Percentiles rank a stretch among this genome's conserved stretches.
Evolutionary conservation across 2,113 vertebrate genomes (phyloP).

Genomic region (Dicaeum eximium): DNA sequence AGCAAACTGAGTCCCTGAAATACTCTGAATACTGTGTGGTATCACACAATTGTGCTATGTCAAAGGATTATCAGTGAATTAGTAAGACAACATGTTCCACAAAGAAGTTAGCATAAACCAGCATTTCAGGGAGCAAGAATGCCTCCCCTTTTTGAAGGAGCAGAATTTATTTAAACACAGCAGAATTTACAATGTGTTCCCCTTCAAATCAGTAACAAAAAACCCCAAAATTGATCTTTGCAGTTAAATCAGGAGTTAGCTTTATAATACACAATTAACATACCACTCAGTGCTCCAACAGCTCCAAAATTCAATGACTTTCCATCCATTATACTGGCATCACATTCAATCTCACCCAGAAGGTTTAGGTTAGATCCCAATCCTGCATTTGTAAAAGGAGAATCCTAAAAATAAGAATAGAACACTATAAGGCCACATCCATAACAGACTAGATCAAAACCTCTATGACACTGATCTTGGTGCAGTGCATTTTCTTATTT

Average conservation of each 20-base stretch:
- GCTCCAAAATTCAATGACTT: constrained; percentile 95
- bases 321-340: constrained; percentile 99
- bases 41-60: not conserved
- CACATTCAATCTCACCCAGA: constrained; percentile 95
- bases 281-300: constrained; percentile 93
- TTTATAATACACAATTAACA: not conserved
- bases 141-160: not conserved
- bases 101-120: not conserved
- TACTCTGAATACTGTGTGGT: not conserved
- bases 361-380: constrained; percentile 97
- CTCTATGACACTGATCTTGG: not conserved
- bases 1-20: not conserved
- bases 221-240: not conserved
- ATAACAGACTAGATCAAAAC: not conserved
- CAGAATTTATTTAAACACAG: not conserved
- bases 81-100: not conserved
- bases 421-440: not conserved
- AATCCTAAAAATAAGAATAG: constrained; percentile 82
- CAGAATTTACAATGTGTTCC: not conserved
- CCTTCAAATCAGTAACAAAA: not conserved
- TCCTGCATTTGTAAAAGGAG: constrained; percentile 97
- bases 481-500: not conserved
- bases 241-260: not conserved
- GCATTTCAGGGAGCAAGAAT: not conserved
- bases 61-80: not conserved